Evolutionary conservation across 1,140 invertebrate genomes (phyloP).

Genomic region (Manduca sexta): DNA sequence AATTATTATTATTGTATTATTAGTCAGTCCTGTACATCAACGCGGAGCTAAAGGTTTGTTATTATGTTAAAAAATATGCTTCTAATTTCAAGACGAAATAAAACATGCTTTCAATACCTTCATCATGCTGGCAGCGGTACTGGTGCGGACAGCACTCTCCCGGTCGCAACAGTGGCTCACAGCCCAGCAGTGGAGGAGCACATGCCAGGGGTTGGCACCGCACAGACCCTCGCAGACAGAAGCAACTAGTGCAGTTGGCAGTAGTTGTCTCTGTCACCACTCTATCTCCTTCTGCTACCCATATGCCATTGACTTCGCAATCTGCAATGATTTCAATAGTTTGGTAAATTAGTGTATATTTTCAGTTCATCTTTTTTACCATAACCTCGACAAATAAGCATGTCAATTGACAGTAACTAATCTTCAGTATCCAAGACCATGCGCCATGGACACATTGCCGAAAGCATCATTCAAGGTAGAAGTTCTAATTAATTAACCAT

Average conservation of each 20-base stretch:
- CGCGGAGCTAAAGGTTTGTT: too few relatives aligned
- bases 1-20: too few relatives aligned
- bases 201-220: conserved; percentile 85
- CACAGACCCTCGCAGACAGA: conserved; percentile 83
- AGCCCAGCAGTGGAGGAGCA: conserved; percentile 82
- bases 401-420: too few relatives aligned
- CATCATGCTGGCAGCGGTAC: conserved; percentile 79
- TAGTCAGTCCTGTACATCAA: too few relatives aligned
- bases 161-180: conserved; percentile 81
- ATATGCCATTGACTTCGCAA: conserved; percentile 77
- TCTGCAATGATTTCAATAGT: conserved; percentile 59
- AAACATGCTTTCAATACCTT: background rate
- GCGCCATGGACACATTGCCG: too few relatives aligned
- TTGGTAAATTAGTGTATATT: too few relatives aligned
- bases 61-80: background rate
- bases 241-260: conserved; percentile 84
- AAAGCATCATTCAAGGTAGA: too few relatives aligned
- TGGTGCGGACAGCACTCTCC: conserved; percentile 89
- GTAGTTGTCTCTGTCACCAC: conserved; percentile 75
- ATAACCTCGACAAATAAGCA: too few relatives aligned
- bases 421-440: too few relatives aligned
- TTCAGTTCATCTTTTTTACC: too few relatives aligned
- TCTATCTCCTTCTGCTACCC: conserved; percentile 83
- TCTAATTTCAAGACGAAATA: background rate
- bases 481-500: too few relatives aligned